phyloP scores from a whole-genome alignment of 2,888 invertebrate genomes.

The Drosophila hawaiiensis region DNA sequence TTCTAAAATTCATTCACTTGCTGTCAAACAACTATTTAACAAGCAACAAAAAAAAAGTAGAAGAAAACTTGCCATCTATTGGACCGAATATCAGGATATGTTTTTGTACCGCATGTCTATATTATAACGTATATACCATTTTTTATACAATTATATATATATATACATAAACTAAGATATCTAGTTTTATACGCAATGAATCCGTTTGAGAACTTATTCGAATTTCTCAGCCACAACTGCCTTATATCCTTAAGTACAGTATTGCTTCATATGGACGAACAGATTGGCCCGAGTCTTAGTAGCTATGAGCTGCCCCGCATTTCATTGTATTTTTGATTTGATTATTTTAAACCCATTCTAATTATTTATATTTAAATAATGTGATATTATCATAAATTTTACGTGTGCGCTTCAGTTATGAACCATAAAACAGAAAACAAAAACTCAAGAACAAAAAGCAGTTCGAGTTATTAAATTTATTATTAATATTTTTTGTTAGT shows the following conservation, averaged over 20 bases:
- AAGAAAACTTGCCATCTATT: conserved; percentile 62
- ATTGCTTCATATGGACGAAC: conserved; percentile 55
- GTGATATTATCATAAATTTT: conserved; percentile 79
- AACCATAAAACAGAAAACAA: conserved; percentile 5
- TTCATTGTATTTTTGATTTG: conserved; percentile 46
- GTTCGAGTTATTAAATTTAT: conserved; percentile 33
- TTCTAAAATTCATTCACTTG: conserved; percentile 23
- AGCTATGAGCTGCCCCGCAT: conserved; percentile 55
- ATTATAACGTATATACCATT: conserved; percentile 15
- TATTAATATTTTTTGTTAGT: conserved; percentile 47
- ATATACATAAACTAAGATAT: conserved; percentile 16
- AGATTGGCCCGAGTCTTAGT: conserved; percentile 43
- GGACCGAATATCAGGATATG: conserved; percentile 38
- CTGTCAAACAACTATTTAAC: conserved; percentile 1
- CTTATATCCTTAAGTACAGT: conserved; percentile 74
- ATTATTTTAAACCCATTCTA: conserved; percentile 45
- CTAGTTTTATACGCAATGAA: conserved; percentile 39
- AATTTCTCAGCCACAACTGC: conserved; percentile 66
- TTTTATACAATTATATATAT: conserved; percentile 19
- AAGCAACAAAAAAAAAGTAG: not conserved
- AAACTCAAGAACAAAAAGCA: conserved; percentile 31
- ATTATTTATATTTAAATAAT: conserved; percentile 74
- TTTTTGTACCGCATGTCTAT: conserved; percentile 39
- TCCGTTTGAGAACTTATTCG: conserved; percentile 40
- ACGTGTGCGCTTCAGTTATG: conserved; percentile 46